These are phyloP conservation scores for Acronicta aceris DNA, from an alignment of 2,888 invertebrate genomes.

Conservation along the genomic window DNA sequence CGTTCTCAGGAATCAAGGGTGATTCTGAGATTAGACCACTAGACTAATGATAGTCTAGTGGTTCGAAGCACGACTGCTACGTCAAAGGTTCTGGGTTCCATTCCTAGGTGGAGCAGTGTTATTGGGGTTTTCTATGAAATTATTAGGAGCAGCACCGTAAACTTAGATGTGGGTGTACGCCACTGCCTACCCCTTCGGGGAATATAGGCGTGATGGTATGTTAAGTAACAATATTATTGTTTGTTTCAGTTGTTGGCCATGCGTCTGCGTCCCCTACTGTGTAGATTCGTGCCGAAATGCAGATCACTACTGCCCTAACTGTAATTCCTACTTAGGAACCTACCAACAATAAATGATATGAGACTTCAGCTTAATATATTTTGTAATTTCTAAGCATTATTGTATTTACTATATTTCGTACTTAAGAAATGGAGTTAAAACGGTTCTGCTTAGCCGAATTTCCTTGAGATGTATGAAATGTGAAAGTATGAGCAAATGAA, in stretches of 20 bases:
- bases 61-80: no score
- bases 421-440: conserved; percentile 10
- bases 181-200: no score
- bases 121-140: no score
- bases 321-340: conserved; percentile 87
- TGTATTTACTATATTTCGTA: conserved; percentile 21
- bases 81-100: no score
- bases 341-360: conserved; percentile 63
- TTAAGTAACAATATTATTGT: neutral
- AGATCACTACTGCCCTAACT: conserved; percentile 89
- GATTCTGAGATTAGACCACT: no score
- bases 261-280: conserved; percentile 89
- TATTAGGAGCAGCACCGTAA: no score
- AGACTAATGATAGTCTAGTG: no score
- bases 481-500: neutral
- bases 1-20: no score
- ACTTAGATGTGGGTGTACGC: no score
- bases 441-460: conserved; percentile 6
- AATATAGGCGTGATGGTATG: no score
- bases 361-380: conserved; percentile 13
- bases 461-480: conserved; percentile 2
- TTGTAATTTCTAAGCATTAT: conserved; percentile 22
- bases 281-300: conserved; percentile 87
- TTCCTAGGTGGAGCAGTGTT: no score
- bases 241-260: conserved; percentile 87